Conservation (phyloP, 2,797 vertebrate genomes). For the Hemitrygon akajei region DNA sequence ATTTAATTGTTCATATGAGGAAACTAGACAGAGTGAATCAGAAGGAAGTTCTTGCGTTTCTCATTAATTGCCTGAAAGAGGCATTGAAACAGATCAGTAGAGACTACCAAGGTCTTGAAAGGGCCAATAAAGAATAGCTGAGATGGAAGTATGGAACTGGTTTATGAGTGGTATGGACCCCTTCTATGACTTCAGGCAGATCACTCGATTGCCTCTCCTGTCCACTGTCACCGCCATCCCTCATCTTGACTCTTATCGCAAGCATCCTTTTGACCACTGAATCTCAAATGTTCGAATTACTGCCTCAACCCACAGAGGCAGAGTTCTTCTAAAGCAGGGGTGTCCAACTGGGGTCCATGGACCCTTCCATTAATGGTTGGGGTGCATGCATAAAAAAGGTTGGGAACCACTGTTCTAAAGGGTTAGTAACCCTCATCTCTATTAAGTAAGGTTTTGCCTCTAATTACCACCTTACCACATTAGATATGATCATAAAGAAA, state of each 20-base stretch:
- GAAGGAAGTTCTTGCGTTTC: background rate
- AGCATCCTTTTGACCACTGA: background rate
- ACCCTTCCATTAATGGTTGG: too few relatives aligned
- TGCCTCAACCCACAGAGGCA: background rate
- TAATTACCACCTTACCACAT: background rate
- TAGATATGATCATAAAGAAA: background rate
- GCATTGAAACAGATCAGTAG: background rate
- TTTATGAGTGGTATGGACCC: background rate
- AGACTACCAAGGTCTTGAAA: background rate
- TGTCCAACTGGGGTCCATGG: too few relatives aligned
- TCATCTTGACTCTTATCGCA: background rate
- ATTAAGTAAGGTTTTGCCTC: background rate
- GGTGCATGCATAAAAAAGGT: too few relatives aligned
- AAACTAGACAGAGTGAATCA: too few relatives aligned
- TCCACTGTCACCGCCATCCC: background rate
- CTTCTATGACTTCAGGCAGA: background rate
- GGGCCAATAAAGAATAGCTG: background rate
- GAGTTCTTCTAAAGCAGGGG: too few relatives aligned
- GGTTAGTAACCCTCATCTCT: background rate
- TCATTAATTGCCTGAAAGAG: too few relatives aligned
- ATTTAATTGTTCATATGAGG: too few relatives aligned
- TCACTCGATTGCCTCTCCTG: too few relatives aligned
- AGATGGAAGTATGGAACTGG: background rate
- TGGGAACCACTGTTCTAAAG: too few relatives aligned
- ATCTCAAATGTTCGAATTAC: background rate